Conservation (phyloP, 2,888 invertebrate species). For the Pecten maximus region DNA sequence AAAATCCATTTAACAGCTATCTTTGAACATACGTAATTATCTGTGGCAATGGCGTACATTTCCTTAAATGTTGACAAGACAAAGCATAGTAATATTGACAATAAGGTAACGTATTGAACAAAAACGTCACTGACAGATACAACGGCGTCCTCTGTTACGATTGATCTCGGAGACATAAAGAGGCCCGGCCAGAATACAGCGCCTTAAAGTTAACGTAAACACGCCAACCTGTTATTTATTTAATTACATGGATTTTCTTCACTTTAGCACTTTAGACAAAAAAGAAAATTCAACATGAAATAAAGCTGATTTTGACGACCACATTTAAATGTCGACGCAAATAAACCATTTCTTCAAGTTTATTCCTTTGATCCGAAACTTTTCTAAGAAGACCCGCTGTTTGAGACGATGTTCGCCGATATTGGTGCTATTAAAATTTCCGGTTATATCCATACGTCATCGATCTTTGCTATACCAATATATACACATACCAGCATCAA, state of each 20-base stretch:
- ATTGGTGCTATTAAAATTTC: background rate
- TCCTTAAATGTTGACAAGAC: background rate
- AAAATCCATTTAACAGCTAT: background rate
- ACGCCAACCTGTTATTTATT: background rate
- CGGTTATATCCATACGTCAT: background rate
- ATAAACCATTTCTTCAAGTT: background rate
- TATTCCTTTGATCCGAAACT: background rate
- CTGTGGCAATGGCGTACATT: background rate
- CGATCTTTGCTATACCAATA: background rate
- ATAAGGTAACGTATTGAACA: background rate
- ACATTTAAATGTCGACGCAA: background rate
- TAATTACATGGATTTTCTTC: background rate
- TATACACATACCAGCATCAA: conserved; percentile 16
- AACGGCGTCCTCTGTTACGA: background rate
- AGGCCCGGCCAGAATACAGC: background rate
- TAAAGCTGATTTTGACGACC: background rate
- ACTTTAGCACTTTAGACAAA: background rate
- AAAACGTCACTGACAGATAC: background rate
- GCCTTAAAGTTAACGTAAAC: background rate
- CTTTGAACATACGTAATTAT: background rate
- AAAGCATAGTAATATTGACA: background rate
- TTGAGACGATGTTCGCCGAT: background rate
- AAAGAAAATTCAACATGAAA: background rate
- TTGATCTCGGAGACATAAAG: background rate
- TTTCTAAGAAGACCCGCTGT: background rate